A percentile compares a stretch with the other conserved stretches of the same genome.
Conservation (phyloP, 2,113 vertebrate species). For the Rattus norvegicus region GRCr8 NC_086019.1:141196501-141197000, state of each 20-base stretch:
- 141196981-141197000: not conserved
- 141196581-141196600: not conserved
- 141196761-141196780: not conserved
- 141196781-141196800: not conserved
- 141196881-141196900: not conserved
- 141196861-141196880: not conserved
- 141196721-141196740: not conserved
- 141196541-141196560: not conserved
- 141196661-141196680: no score
- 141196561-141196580: no score
- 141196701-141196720: not conserved
- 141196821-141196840: not conserved
- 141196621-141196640: not conserved
- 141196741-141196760: not conserved
- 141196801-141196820: not conserved
- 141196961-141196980: not conserved
- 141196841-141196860: not conserved
- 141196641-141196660: not conserved
- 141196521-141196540: not conserved
- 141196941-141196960: not conserved
- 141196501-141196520: not conserved
- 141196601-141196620: not conserved
- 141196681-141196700: no score
- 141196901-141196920: accelerated
- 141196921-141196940: not conserved